Conservation (phyloP, 2,113 vertebrate genomes). For the Oncorhynchus clarkii region DNA sequence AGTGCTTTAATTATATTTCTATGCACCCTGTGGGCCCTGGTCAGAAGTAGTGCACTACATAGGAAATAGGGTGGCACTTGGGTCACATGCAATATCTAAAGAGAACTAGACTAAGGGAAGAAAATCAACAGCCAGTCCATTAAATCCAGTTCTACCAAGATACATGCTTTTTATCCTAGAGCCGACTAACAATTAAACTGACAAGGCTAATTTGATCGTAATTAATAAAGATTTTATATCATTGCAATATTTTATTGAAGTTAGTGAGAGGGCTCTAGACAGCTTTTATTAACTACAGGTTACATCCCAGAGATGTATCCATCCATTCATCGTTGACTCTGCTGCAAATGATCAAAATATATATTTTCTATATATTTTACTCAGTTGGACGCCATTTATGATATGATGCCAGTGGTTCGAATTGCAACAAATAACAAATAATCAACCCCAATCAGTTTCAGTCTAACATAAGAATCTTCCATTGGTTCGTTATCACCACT, state of each 20-base stretch:
- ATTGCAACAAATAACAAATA: neutral
- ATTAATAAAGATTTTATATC: slow-evolving; percentile 39
- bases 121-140: too few species aligned
- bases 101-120: too few species aligned
- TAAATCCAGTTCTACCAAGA: slow-evolving; percentile 1
- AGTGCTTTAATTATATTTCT: neutral
- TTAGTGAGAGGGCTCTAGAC: neutral
- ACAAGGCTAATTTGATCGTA: slow-evolving; percentile 36
- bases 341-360: too few species aligned
- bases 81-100: too few species aligned
- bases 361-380: neutral
- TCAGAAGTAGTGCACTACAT: too few species aligned
- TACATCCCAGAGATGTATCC: neutral
- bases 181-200: slow-evolving; percentile 15
- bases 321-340: too few species aligned
- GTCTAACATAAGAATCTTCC: too few species aligned
- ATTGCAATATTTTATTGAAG: slow-evolving; percentile 26
- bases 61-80: too few species aligned
- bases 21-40: neutral
- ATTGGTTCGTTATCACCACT: too few species aligned
- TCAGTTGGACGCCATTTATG: neutral
- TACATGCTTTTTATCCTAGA: slow-evolving; percentile 8
- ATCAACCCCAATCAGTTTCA: neutral
- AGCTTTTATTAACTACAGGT: slow-evolving; percentile 10
- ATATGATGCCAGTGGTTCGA: slow-evolving; percentile 4